Evolutionary conservation across 2,888 invertebrate genomes (phyloP), one percentile per base, ranked within the genome.

Genomic region (Camponotus fellah): DNA sequence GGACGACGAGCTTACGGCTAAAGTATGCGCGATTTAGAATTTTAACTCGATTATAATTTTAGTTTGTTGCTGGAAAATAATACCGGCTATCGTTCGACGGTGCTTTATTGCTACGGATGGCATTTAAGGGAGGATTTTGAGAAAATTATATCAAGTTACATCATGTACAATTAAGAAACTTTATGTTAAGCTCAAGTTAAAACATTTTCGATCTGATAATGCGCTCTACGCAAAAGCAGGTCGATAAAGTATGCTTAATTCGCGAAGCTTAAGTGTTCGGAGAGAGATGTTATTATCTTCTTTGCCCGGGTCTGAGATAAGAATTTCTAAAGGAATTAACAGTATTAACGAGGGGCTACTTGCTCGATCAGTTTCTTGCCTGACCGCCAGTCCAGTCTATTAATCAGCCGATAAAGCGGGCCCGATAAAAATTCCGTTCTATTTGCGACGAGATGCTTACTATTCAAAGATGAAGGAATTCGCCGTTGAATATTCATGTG

Each of bases 371-470:
- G 75, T 64, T 64, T 62, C 62, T 62, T 40, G 46, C 34, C 21
- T 10, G 65, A 21, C 65, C 17, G 46, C 58, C 46, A 37, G 69
- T 60, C 58, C 60, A 46, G 34, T 21, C 46, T 32, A 58, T 68
- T 79, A 79, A 69, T 79, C 58, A 69, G 46, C 34, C 69, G 69
- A 79, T 69, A 46, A 46, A 58, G 21, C 9, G 9, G 10, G 21
- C 12, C 17, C 10, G 10, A 69, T 60, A 79, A 46, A 79, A 79
- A 40, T 34, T 17, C 2, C 43, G 5, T 46, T 3, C 46, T 17
- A 49, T 17, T 69, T 53, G 26, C 17, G 21, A 68, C 14, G 56
- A 53, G 37, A 53, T n/a, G 17, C n/a, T 8, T 43, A 21, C 12
- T 58, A 34, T 17, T 60, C 34, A 43, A 60, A 40, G 26, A 40